Base-by-base conservation (phyloP, 2,888 invertebrate genomes). In the Polyommatus icarus region DNA sequence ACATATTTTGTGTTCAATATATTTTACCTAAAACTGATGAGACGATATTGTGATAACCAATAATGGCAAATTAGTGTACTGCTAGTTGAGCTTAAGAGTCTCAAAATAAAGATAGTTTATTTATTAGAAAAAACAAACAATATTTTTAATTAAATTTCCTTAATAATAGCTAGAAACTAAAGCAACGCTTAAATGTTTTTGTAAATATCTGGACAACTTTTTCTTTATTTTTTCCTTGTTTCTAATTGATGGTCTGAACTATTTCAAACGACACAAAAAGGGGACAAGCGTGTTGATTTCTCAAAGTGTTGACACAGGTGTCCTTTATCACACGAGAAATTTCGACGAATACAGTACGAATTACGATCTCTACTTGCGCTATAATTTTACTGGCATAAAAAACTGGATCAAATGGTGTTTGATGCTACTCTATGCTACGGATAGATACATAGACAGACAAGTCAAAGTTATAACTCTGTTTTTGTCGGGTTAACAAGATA, bases 281-380 rank as follows among this genome's bases (percentile, higher is more conserved):
- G 7, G 61, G 24, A 61, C 59, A 20, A 61, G 29, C 10, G 24
- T 20, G 12, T 61, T 15, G 50, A 50, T 3, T 61, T 61, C 24
- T 29, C 61, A 61, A 61, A 61, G 20, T 67, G 67, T 67, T 29
- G 29, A 67, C 4, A 67, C 67, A 67, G 67, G 67, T 67, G 67
- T 29, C 18, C 29, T 29, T 1, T 29, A 67, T 67, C 67, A 29
- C 29, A 24, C 15, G 24, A 57, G 24, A 61, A 2, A 24, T 20
- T 20, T 29, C 15, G 67, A 5, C 29, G 67, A 67, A 5, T 67
- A 29, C 24, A 24, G 24, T n/a, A n/a, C 20, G 59, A 24, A 24
- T 12, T n/a, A n/a, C 20, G 59, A 24, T 67, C 67, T 61, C 24
- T 67, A 67, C 67, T 67, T 29, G 5, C 15, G 3, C 29, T 67